Evolutionary conservation across 2,113 vertebrate species (phyloP), one percentile per base, ranked within the genome.

Genomic region (Etheostoma spectabile): DNA sequence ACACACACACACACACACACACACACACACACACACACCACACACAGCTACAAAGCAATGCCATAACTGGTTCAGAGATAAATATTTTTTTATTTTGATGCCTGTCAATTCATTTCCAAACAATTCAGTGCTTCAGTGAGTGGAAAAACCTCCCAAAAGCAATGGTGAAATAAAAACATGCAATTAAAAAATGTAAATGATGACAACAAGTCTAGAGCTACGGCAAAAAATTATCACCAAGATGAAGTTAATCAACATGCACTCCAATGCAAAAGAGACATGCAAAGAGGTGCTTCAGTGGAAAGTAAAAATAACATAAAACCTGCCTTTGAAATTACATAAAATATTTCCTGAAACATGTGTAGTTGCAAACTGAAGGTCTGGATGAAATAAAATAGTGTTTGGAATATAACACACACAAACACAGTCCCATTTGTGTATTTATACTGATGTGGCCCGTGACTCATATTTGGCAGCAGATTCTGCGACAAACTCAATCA

Each of bases 141-240:
- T 52, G 77, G 84, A 91, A 91, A 92, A 91, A 92, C 85, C 91
- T 90, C 86, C 82, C 80, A 21, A 57, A 79, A 88, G 85, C 69
- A 46, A 46, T 27, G 77, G 72, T 74, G 42, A 85, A 77, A 83
- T 77, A 24, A 80, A 86, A 59, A 52, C 65, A 76, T 68, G 65
- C 82, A 77, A 57, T 69, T 73, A 67, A 63, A 64, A 57, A 80
- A 71, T 75, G 64, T 78, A 30, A 74, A 53, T 38, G 76, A 66
- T 67, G 67, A 63, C 19, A 72, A 14, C 33, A 53, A 64, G 53
- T 62, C 35, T 55, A 33, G 14, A 78, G 18, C 57, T 49, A 59
- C 65, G 45, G 56, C 46, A 70, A 77, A 19, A 19, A 42, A 27
- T 5, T n/a, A 66, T 78, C 85, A 77, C 59, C 69, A 4, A 68